Conservation (phyloP, 2,113 vertebrate species). For the Lasiurus borealis region DNA sequence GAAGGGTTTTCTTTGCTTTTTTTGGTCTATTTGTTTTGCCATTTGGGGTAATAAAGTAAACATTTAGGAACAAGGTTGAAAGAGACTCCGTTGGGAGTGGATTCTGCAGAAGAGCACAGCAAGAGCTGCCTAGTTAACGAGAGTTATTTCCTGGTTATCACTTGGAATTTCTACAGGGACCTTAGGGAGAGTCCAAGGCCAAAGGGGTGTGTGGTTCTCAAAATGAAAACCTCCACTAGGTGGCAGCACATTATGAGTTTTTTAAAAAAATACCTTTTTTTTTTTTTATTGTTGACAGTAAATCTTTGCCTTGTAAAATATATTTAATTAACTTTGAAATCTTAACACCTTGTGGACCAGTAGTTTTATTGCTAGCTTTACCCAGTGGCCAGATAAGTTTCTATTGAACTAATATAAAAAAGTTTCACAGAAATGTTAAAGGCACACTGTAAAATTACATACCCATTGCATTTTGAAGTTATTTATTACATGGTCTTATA, state of each 20-base stretch:
- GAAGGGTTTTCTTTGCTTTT: background rate
- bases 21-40: background rate
- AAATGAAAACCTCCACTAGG: conserved; percentile 24
- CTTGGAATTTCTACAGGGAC: background rate
- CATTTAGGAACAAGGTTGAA: background rate
- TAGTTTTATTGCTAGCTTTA: no score
- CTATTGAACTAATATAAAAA: no score
- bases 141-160: background rate
- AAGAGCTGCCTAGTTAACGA: background rate
- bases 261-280: no score
- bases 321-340: background rate
- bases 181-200: background rate
- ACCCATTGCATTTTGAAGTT: no score
- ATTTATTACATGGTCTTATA: no score
- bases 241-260: background rate
- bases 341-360: background rate
- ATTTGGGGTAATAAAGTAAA: background rate
- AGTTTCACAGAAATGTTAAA: no score
- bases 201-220: background rate
- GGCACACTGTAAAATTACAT: no score
- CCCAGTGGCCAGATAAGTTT: no score
- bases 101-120: background rate
- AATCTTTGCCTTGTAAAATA: background rate
- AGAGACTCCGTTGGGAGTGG: background rate
- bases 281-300: no score